phyloP scores from a whole-genome alignment of 1,140 invertebrate genomes.

The Meloidogyne hapla region DNA sequence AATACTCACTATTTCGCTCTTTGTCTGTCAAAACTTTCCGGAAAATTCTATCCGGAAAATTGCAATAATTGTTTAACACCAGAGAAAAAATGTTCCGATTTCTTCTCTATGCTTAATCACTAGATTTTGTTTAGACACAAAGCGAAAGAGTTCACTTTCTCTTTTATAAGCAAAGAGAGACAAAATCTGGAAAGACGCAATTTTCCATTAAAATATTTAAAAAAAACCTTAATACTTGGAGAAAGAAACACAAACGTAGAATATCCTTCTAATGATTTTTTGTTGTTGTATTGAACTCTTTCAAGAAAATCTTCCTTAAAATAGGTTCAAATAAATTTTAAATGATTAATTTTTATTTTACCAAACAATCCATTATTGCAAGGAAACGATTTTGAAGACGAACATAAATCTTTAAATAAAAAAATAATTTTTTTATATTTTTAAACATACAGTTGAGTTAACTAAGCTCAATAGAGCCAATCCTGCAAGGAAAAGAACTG shows the following conservation, averaged over 20 bases:
- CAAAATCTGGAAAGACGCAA: no score
- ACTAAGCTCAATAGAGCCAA: constrained; percentile 41
- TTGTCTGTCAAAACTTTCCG: no score
- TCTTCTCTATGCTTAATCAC: no score
- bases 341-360: neutral
- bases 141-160: no score
- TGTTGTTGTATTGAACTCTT: constrained; percentile 27
- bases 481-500: constrained; percentile 42
- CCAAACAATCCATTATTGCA: constrained; percentile 18
- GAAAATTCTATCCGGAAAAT: no score
- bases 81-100: no score
- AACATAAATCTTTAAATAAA: constrained; percentile 1
- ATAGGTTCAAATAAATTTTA: constrained; percentile 12
- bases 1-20: no score
- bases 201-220: no score
- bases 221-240: neutral
- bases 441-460: constrained; percentile 42
- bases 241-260: neutral
- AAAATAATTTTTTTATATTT: neutral
- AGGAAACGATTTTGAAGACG: constrained; percentile 33
- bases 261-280: neutral
- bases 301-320: constrained; percentile 35
- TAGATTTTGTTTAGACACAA: no score
- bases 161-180: no score
- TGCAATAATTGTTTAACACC: no score